Evolutionary conservation across 2,797 vertebrate genomes (phyloP).

Genomic region (Dryobates pubescens): DNA sequence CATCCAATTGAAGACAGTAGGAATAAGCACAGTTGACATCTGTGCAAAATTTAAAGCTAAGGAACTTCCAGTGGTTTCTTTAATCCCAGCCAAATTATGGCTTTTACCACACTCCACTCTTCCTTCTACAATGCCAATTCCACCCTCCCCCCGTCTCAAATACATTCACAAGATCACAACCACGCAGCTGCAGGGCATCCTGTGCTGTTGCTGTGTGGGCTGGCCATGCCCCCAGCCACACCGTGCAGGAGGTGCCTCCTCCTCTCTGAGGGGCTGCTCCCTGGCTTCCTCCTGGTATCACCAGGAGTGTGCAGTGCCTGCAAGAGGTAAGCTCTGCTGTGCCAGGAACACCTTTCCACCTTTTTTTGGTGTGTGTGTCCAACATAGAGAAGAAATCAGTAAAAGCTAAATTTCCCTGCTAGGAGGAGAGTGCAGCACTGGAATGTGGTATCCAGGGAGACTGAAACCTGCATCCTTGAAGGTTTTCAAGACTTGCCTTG

Average conservation of each 20-base stretch:
- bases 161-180: slow-evolving; percentile 19
- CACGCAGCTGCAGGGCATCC: neutral
- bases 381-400: neutral
- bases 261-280: neutral
- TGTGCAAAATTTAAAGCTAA: slow-evolving; percentile 71
- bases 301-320: neutral
- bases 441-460: neutral
- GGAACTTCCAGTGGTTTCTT: slow-evolving; percentile 74
- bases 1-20: slow-evolving; percentile 69
- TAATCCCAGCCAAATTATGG: slow-evolving; percentile 68
- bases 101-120: slow-evolving; percentile 70
- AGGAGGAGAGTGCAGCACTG: neutral
- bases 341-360: neutral
- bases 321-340: neutral
- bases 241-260: neutral
- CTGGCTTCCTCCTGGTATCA: neutral
- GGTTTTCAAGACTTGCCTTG: neutral
- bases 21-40: slow-evolving; percentile 69
- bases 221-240: neutral
- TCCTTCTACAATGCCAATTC: slow-evolving; percentile 46
- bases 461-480: neutral
- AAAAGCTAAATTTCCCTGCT: neutral
- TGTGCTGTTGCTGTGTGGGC: slow-evolving; percentile 50
- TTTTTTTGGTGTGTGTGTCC: neutral
- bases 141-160: neutral